Base-by-base conservation (phyloP, 2,797 vertebrate genomes). In the Pipistrellus pygmaeus region DNA sequence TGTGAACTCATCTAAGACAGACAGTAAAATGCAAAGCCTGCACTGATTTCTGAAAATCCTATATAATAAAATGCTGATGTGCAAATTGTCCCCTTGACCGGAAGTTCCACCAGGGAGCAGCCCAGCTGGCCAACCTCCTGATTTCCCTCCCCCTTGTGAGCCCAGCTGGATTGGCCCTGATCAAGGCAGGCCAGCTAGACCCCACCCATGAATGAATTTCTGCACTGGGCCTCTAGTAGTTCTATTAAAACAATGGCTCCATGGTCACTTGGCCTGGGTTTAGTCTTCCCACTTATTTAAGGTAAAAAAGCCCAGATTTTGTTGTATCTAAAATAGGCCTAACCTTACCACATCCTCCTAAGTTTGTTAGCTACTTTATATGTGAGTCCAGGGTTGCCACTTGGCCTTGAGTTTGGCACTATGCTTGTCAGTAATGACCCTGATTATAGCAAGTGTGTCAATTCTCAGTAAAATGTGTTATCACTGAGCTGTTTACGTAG, bases 401-500 rank as follows among this genome's bases (percentile, higher is more conserved):
- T 53, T 12, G 38, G 81, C 23, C 48, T 48, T 23, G 38, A n/a
- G 25, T n/a, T 10, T 17, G 17, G 48, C 25, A 12, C 8, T 6
- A 11, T 68, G 18, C 15, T 1, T 4, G 30, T 57, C 30, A 32
- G 32, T 3, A 62, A 11, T 21, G 77, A 94, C 3, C 51, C 23
- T 20, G 68, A 71, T 32, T 25, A 9, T 51, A 96, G 78, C 91
- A 60, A 0, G 23, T 85, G 5, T 38, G 10, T 55, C 0, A 0
- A 35, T 0, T 64, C 23, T 81, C 8, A 57, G 27, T 30, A 14
- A 77, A 93, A 95, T 5, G n/a, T n/a, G 17, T 78, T n/a, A 64
- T 13, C 60, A 64, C 95, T 76, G 81, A 96, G 72, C 85, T 96
- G 64, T 95, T 96, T 91, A 30, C 14, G 95, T 95, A 91, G 94